Evolutionary conservation across 1,140 invertebrate species (phyloP).

Genomic region (Drosophila kanapiae): DNA sequence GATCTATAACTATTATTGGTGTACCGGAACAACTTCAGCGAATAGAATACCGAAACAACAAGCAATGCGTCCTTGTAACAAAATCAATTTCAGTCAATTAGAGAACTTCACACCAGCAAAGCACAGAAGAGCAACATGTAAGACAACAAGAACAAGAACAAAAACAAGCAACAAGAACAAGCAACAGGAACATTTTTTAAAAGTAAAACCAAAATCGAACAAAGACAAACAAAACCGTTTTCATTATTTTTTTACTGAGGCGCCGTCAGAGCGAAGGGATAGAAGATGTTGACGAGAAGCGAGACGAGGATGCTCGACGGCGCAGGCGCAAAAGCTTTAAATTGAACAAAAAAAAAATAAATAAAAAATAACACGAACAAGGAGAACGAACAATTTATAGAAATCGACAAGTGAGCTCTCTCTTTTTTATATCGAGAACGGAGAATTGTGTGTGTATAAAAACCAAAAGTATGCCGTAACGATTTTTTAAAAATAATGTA

Average conservation of each 20-base stretch:
- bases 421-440: conserved; percentile 62
- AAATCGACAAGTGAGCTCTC: conserved; percentile 40
- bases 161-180: conserved; percentile 19
- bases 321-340: conserved; percentile 83
- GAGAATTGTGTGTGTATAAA: conserved; percentile 45
- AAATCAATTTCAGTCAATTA: conserved; percentile 84
- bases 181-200: conserved; percentile 60
- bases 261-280: conserved; percentile 41
- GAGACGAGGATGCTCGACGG: conserved; percentile 34
- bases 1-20: conserved; percentile 52
- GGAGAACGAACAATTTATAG: conserved; percentile 58
- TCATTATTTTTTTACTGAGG: conserved; percentile 82
- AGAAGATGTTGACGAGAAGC: background rate
- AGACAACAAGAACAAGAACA: conserved; percentile 18
- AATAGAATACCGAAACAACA: conserved; percentile 47
- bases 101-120: conserved; percentile 58
- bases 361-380: conserved; percentile 54
- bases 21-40: conserved; percentile 65
- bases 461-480: conserved; percentile 58
- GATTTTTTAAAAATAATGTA: conserved; percentile 67
- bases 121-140: conserved; percentile 27
- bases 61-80: conserved; percentile 81
- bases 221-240: conserved; percentile 48
- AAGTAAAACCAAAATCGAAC: conserved; percentile 35
- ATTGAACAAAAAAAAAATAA: conserved; percentile 65